Conservation (phyloP, 2,888 invertebrate species). For the Eutolmus rufibarbis region DNA sequence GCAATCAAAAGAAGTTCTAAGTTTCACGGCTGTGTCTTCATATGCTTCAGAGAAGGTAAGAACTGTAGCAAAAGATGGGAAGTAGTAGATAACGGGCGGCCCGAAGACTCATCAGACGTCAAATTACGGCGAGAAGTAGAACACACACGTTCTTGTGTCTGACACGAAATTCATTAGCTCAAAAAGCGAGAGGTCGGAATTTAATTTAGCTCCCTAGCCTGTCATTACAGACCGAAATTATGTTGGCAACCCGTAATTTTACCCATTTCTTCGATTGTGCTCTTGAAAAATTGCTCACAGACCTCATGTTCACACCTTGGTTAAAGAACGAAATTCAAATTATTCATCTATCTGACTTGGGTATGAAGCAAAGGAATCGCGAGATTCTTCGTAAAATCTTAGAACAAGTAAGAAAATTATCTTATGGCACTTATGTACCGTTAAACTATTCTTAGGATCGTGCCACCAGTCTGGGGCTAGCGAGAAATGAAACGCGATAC, state of each 20-base stretch:
- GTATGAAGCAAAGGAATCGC: no score
- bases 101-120: not conserved
- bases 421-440: conserved; percentile 31
- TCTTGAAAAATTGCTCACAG: not conserved
- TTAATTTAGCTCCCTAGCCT: not conserved
- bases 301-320: not conserved
- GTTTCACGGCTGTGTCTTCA: not conserved
- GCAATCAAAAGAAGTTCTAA: not conserved
- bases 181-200: not conserved
- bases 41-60: not conserved
- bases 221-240: not conserved
- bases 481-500: conserved; percentile 19
- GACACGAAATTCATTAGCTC: conserved; percentile 9
- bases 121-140: not conserved
- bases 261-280: not conserved
- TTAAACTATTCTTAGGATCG: conserved; percentile 24
- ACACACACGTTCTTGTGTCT: not conserved
- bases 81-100: not conserved
- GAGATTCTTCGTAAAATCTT: not conserved
- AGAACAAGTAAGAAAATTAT: conserved; percentile 29
- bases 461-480: not conserved
- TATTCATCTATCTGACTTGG: not conserved
- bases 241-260: not conserved
- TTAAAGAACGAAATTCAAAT: not conserved
- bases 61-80: not conserved